phyloP scores from a whole-genome alignment of 2,888 invertebrate species.

The Chrysolina haemoptera region DNA sequence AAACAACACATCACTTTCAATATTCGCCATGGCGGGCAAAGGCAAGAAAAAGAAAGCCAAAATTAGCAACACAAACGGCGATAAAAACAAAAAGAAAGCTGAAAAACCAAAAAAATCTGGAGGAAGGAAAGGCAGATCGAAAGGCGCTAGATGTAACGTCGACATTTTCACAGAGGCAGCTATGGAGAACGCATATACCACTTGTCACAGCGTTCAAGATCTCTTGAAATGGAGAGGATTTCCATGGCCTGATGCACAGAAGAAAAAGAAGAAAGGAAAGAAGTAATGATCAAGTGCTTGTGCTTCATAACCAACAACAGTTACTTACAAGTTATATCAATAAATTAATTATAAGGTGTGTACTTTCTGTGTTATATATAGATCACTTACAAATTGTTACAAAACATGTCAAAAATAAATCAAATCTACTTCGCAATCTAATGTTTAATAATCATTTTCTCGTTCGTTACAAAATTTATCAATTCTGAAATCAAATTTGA shows the following conservation, averaged over 20 bases:
- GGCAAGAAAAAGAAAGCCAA: constrained; percentile 57
- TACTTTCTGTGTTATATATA: too few species aligned
- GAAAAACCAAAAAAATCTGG: constrained; percentile 51
- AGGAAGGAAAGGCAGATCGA: constrained; percentile 59
- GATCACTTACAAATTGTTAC: too few species aligned
- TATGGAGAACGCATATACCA: constrained; percentile 95
- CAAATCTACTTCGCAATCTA: too few species aligned
- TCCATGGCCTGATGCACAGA: constrained; percentile 89
- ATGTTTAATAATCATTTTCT: too few species aligned
- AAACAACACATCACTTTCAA: background rate
- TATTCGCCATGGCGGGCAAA: constrained; percentile 49
- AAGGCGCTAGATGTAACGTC: constrained; percentile 78
- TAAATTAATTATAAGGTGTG: too few species aligned
- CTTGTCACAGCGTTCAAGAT: constrained; percentile 94
- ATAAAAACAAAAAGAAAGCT: constrained; percentile 52
- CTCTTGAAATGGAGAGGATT: constrained; percentile 89
- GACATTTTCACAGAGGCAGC: constrained; percentile 92
- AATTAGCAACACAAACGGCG: constrained; percentile 53
- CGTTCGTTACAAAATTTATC: too few species aligned
- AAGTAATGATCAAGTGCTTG: constrained; percentile 57
- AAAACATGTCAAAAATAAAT: too few species aligned
- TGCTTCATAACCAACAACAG: too few species aligned
- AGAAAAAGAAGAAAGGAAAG: constrained; percentile 89
- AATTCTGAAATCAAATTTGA: too few species aligned
- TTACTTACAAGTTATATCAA: too few species aligned